Evolutionary conservation across 2,888 invertebrate genomes (phyloP), one percentile per base, ranked within the genome.

Genomic region (Abrostola triplasia): DNA sequence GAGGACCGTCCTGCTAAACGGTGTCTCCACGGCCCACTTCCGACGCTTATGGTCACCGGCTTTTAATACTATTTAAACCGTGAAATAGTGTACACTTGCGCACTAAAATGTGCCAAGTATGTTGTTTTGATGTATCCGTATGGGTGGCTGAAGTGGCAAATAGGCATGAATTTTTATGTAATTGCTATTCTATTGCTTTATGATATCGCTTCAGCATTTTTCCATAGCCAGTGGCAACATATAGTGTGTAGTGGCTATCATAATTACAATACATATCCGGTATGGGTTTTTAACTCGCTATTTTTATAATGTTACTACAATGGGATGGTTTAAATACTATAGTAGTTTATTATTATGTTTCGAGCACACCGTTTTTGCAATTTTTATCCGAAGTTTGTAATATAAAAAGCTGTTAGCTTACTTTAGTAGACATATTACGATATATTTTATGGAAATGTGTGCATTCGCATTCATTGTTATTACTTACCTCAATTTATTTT

Each of bases 11-110:
- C 79, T 62, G 83, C 70, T 79, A 79, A 79, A 73, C 76, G 79
- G 70, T 79, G 77, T 79, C 79, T 79, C 79, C 81, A 80, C 83
- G 86, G 81, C 75, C 80, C 79, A 79, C 80, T 85, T 82, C 72
- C 80, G 68, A 73, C 84, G 70, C 76, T 84, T 84, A 83, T 81
- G 83, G 84, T 81, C 85, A 81, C 83, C 69, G 56, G 76, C 61
- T 67, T 67, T 57, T 58, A 62, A 72, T 64, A 67, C 50, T 66
- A 68, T 65, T 72, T 49, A 67, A 64, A 63, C 62, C 54, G 67
- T 74, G 64, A 68, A 75, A 65, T 62, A 49, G 59, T 64, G 48
- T 59, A 51, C 52, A 42, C 49, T 47, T 47, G 49, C 54, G 59
- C 59, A 67, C 51, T 59, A 49, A 59, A 58, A 67, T 67, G 51